These are phyloP conservation scores for Sarcoramphus papa DNA, from an alignment of 2,797 vertebrate genomes.

Conservation along the genomic window DNA sequence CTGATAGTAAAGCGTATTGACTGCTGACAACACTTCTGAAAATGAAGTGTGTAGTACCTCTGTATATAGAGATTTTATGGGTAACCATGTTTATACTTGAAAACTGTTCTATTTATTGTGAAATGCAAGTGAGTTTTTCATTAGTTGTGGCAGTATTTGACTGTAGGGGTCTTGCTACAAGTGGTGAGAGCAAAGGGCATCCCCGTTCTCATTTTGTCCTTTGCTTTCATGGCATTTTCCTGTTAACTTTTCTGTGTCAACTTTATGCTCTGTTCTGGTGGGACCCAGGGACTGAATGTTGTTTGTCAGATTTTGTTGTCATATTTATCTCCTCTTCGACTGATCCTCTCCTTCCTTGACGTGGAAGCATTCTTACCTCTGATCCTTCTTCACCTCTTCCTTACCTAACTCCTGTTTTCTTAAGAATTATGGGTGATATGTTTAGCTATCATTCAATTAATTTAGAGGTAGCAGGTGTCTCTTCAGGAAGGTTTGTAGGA, in stretches of 20 bases:
- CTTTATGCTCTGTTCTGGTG: background rate
- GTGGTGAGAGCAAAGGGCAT: background rate
- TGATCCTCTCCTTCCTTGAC: background rate
- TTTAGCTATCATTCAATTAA: background rate
- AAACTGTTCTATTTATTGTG: background rate
- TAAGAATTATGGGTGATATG: background rate
- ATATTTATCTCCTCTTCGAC: background rate
- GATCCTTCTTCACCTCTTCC: background rate
- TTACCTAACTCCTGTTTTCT: background rate
- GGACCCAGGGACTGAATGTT: background rate
- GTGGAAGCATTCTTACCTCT: background rate
- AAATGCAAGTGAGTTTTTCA: background rate
- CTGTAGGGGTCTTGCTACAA: background rate
- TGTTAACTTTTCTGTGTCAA: background rate
- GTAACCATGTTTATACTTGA: background rate
- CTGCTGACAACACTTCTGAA: background rate
- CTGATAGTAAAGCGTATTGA: rapidly evolving
- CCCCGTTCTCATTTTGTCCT: background rate
- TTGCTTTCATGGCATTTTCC: background rate
- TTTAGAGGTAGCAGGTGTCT: background rate
- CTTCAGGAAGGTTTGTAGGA: background rate
- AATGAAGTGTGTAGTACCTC: background rate
- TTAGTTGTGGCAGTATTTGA: background rate
- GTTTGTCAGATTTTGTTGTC: background rate
- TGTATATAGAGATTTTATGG: background rate